Conservation (phyloP, 2,113 vertebrate species). For the Recurvirostra avosetta region DNA sequence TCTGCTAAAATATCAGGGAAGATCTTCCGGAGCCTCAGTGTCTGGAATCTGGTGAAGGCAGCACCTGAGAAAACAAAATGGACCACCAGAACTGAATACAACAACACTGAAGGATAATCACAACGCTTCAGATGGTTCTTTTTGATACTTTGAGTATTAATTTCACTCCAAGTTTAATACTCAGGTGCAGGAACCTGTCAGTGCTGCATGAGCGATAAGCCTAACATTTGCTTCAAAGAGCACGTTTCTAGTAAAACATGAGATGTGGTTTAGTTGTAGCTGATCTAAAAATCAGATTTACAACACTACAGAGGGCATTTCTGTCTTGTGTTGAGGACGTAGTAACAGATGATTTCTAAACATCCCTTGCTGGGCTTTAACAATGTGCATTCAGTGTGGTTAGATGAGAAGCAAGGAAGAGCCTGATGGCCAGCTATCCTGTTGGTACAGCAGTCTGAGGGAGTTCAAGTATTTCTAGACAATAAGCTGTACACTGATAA, state of each 20-base stretch:
- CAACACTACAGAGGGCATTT: not conserved
- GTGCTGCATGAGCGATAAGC: not conserved
- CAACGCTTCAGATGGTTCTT: not conserved
- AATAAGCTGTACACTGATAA: not conserved
- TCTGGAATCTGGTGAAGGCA: constrained; percentile 99
- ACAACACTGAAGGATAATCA: not conserved
- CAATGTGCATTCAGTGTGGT: not conserved
- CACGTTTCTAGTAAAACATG: not conserved
- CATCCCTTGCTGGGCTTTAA: not conserved
- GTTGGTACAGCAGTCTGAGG: not conserved
- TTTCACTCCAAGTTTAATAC: not conserved
- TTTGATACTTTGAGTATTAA: not conserved
- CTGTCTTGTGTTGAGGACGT: not conserved
- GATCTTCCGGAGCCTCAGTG: constrained; percentile 88
- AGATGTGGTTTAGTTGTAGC: not conserved
- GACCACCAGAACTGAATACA: not conserved
- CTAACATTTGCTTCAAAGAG: not conserved
- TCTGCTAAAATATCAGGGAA: constrained; percentile 89
- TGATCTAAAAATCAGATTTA: not conserved
- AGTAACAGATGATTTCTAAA: not conserved
- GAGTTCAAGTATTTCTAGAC: not conserved
- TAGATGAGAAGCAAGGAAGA: not conserved
- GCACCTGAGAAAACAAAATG: constrained; percentile 77
- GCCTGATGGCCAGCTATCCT: not conserved
- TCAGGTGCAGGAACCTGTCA: not conserved